Base-by-base conservation (phyloP, 2,113 vertebrate genomes). In the Nannobrachium achirus region DNA sequence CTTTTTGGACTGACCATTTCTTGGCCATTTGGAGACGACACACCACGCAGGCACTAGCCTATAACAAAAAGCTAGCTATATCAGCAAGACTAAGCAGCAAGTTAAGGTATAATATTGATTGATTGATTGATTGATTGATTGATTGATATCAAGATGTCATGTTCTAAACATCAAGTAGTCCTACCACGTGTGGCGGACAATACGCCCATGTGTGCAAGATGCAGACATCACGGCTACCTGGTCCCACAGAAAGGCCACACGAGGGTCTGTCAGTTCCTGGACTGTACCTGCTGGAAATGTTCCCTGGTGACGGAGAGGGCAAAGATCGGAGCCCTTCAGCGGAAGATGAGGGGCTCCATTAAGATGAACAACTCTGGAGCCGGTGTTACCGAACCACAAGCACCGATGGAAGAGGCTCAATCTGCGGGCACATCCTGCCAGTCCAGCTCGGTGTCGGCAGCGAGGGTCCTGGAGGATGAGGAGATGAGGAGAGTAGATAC, bases 271-370 rank as follows among this genome's bases (percentile, higher is more conserved):
- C 87, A 69, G 69, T 95, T 94, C 90, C 89, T 92, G 73, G 72
- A 73, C 5, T 96, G 95, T 84, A 40, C 46, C 33, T 96, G 95
- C 19, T 87, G 93, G 52, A 96, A 95, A 75, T 95, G 95, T 20
- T 76, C 77, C 19, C 90, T 95, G 49, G 94, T 95, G 71, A 75
- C 89, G 0, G 90, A 95, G 76, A 88, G 94, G 53, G 93, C 93
- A 85, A 93, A 91, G 81, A 94, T 95, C 82, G 91, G 93, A 90
- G 92, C 93, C 0, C 91, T 84, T 2, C 92, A 95, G 74, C 92
- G 94, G 66, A 66, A 86, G 9, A 80, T 94, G 53, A 86, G 79
- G 73, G 89, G 76, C 19, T 84, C 88, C 74, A 19, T 66, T 0
- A 61, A 7, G 0, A 6, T 46, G 8, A 6, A 11, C 11, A 6